phyloP scores from a whole-genome alignment of 2,113 vertebrate species.

The Taurulus bubalis region DNA sequence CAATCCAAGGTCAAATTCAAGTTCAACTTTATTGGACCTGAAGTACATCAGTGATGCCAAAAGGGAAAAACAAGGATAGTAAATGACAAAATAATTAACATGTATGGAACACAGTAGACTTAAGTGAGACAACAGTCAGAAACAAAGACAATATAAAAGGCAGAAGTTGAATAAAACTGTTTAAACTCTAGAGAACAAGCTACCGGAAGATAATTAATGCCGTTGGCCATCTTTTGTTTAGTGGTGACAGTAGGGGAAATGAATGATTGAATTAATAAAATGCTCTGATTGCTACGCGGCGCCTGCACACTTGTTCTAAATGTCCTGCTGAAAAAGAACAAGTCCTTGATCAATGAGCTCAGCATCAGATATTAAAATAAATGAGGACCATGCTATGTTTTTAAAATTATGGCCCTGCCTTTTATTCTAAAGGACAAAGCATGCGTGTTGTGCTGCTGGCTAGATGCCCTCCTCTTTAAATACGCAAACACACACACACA shows the following conservation, averaged over 20 bases:
- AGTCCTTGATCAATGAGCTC: slow-evolving; percentile 53
- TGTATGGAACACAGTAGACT: not conserved
- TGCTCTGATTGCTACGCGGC: not conserved
- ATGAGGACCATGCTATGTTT: slow-evolving; percentile 42
- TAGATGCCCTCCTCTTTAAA: not conserved
- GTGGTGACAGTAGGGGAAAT: not conserved
- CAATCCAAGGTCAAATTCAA: slow-evolving; percentile 6
- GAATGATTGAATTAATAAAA: not conserved
- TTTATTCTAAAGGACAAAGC: slow-evolving; percentile 68
- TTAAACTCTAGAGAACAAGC: not conserved
- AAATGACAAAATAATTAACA: not conserved
- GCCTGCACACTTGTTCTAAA: slow-evolving; percentile 12
- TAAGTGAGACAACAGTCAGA: not conserved
- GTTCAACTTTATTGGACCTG: not conserved
- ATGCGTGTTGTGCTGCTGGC: slow-evolving; percentile 47
- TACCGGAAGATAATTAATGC: not conserved
- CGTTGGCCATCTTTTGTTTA: not conserved
- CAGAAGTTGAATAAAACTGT: not conserved
- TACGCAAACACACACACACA: not conserved
- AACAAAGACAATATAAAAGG: not conserved
- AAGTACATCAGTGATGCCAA: not conserved
- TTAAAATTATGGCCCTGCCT: slow-evolving; percentile 43
- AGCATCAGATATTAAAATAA: slow-evolving; percentile 63
- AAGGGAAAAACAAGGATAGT: not conserved
- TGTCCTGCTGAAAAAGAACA: slow-evolving; percentile 29